phyloP scores from a whole-genome alignment of 1,140 invertebrate species.

The Diachasma alloeum region DNA sequence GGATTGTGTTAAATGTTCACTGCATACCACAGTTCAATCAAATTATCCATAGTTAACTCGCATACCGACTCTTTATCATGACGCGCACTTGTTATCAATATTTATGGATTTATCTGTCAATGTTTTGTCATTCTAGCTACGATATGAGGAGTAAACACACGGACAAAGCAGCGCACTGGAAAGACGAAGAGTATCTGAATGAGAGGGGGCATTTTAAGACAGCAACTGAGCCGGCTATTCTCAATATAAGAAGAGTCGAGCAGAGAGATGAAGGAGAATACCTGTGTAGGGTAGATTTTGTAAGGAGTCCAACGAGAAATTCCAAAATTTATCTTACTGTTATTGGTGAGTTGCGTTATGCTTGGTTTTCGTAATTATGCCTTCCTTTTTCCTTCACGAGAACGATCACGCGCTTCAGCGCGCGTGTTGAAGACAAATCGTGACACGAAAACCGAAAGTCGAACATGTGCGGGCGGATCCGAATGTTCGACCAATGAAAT shows the following conservation, averaged over 20 bases:
- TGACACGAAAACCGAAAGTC: too few species aligned
- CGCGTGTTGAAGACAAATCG: too few species aligned
- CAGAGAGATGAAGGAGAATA: conserved; percentile 78
- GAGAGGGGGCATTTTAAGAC: conserved; percentile 69
- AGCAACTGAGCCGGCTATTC: conserved; percentile 66
- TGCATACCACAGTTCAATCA: not conserved
- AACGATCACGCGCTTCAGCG: too few species aligned
- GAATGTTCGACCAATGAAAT: too few species aligned
- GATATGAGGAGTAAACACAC: conserved; percentile 68
- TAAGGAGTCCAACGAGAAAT: conserved; percentile 81
- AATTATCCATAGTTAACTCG: not conserved
- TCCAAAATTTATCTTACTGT: conserved; percentile 81
- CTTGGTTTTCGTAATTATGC: not conserved
- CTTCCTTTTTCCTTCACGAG: too few species aligned
- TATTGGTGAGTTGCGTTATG: conserved; percentile 74
- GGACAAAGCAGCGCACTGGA: conserved; percentile 68
- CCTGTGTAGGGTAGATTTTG: conserved; percentile 82
- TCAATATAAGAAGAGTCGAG: conserved; percentile 72
- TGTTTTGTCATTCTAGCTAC: conserved; percentile 65
- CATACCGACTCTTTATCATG: not conserved
- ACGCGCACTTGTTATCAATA: not conserved
- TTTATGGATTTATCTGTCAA: not conserved
- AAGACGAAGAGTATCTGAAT: conserved; percentile 67
- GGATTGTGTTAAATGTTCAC: not conserved
- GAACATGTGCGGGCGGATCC: too few species aligned